Conservation (phyloP, 2,797 vertebrate genomes). For the Melanotaenia boesemani region DNA sequence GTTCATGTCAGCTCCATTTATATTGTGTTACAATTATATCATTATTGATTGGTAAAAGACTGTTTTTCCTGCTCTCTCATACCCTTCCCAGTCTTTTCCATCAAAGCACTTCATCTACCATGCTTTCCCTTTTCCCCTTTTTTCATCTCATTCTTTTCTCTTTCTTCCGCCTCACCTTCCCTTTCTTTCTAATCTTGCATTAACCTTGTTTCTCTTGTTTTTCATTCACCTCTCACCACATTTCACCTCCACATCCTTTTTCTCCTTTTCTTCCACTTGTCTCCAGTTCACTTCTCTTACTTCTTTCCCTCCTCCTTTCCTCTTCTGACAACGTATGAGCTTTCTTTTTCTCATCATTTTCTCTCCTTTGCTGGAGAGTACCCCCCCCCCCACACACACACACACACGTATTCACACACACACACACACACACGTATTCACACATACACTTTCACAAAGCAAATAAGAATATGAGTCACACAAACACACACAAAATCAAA, state of each 20-base stretch:
- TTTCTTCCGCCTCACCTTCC: no score
- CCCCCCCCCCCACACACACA: constrained; percentile 74
- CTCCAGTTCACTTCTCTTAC: constrained; percentile 9
- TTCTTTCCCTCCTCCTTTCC: constrained; percentile 33
- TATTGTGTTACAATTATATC: not conserved
- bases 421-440: constrained; percentile 25
- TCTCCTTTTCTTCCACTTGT: not conserved
- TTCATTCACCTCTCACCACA: not conserved
- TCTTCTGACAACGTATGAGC: constrained; percentile 59
- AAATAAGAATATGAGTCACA: constrained; percentile 58
- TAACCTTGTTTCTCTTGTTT: not conserved
- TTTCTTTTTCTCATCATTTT: constrained; percentile 83
- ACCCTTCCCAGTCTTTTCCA: not conserved
- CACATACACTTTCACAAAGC: constrained; percentile 34
- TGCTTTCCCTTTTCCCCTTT: no score
- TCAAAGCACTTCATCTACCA: not conserved
- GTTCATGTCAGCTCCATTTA: not conserved
- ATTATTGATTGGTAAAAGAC: not conserved
- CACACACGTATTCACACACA: constrained; percentile 26
- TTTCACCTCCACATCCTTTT: not conserved
- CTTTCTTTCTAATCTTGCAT: not conserved
- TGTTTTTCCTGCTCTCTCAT: not conserved
- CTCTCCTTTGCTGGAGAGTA: constrained; percentile 77
- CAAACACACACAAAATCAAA: constrained; percentile 33
- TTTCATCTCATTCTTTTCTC: no score